phyloP scores from a whole-genome alignment of 1,140 invertebrate genomes.

The Globodera rostochiensis region DNA sequence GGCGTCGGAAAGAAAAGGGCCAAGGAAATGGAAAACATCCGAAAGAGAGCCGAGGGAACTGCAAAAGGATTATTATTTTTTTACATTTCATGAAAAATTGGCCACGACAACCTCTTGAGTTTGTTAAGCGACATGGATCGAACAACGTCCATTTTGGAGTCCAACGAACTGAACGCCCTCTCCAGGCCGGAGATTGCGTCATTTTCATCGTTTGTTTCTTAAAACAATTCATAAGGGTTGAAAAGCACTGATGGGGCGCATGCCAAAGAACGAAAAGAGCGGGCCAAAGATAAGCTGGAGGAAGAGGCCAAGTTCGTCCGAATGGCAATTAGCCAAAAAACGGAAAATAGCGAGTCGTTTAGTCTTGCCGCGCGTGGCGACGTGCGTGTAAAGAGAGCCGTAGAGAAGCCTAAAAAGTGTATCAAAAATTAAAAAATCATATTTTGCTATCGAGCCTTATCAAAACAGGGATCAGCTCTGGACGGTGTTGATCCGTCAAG shows the following conservation, averaged over 20 bases:
- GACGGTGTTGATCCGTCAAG: constrained; percentile 22
- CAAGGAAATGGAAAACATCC: constrained; percentile 24
- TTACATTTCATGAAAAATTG: not conserved
- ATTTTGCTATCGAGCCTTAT: constrained; percentile 3
- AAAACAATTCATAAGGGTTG: not conserved
- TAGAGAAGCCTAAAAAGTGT: constrained; percentile 23
- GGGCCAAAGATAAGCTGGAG: constrained; percentile 23
- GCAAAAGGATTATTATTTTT: too few relatives aligned
- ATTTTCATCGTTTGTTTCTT: constrained; percentile 8
- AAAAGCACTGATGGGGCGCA: too few relatives aligned
- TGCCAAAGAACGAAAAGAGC: constrained; percentile 19
- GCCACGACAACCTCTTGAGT: constrained; percentile 10
- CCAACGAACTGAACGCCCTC: constrained; percentile 5
- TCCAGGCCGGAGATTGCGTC: not conserved
- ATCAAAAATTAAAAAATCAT: not conserved
- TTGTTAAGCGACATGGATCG: constrained; percentile 16
- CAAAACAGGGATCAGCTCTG: constrained; percentile 29
- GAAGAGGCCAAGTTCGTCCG: constrained; percentile 26
- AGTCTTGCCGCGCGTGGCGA: constrained; percentile 19
- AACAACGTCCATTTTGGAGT: constrained; percentile 4
- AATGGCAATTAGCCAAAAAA: constrained; percentile 28
- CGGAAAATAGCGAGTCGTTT: constrained; percentile 30
- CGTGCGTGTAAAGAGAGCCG: constrained; percentile 29
- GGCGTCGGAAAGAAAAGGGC: constrained; percentile 20
- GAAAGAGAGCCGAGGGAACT: constrained; percentile 13